These are phyloP conservation scores for Hesperophylax magnus DNA, from an alignment of 1,140 invertebrate species.

Conservation along the genomic window DNA sequence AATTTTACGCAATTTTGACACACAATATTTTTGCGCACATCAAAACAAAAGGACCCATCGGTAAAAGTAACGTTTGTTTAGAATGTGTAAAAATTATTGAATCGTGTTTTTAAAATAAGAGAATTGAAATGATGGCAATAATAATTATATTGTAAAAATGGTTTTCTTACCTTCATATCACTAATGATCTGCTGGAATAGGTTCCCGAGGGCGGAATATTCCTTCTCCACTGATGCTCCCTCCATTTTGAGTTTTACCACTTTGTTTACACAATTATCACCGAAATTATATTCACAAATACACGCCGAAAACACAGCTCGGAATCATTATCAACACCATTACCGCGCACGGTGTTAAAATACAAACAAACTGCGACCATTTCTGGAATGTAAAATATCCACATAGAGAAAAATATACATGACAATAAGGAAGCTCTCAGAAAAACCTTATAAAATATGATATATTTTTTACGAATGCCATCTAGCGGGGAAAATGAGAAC, in stretches of 20 bases:
- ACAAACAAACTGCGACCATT: slow-evolving; percentile 32
- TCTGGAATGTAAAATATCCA: slow-evolving; percentile 34
- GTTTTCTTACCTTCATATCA: slow-evolving; percentile 68
- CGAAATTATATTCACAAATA: slow-evolving; percentile 34
- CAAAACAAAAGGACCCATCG: slow-evolving; percentile 8
- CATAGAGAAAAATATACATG: background rate
- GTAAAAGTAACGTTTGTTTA: background rate
- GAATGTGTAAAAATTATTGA: background rate
- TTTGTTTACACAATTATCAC: slow-evolving; percentile 35
- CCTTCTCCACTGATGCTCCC: slow-evolving; percentile 66
- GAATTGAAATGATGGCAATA: background rate
- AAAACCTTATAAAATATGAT: background rate
- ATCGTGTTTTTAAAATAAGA: background rate
- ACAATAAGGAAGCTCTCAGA: background rate
- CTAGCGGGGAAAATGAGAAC: no score
- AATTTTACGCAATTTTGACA: background rate
- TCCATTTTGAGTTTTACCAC: slow-evolving; percentile 50
- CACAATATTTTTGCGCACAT: background rate
- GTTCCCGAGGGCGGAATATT: slow-evolving; percentile 70
- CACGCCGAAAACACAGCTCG: background rate
- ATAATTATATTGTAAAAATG: slow-evolving; percentile 3
- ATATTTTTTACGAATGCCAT: no score
- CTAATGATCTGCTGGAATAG: slow-evolving; percentile 70
- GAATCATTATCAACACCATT: slow-evolving; percentile 37
- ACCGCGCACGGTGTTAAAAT: slow-evolving; percentile 9